phyloP scores from a whole-genome alignment of 2,888 invertebrate species.

The Atethmia centrago region DNA sequence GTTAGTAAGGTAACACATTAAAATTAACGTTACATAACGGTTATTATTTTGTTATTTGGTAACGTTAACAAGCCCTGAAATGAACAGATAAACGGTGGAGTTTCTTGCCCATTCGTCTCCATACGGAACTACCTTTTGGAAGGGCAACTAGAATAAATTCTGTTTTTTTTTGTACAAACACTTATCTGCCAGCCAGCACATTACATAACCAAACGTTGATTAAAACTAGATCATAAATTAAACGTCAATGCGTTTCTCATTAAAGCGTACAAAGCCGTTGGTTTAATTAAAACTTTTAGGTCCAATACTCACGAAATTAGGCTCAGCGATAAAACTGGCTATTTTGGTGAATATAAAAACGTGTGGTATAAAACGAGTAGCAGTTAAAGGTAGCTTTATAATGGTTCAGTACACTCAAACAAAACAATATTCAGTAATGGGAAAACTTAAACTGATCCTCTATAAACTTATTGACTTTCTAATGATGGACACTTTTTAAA shows the following conservation, averaged over 20 bases:
- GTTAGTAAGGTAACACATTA: too few relatives aligned
- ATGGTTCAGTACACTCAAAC: slow-evolving; percentile 15
- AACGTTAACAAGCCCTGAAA: too few relatives aligned
- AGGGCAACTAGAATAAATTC: too few relatives aligned
- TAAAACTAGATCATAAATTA: slow-evolving; percentile 43
- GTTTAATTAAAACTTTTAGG: slow-evolving; percentile 58
- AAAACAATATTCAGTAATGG: slow-evolving; percentile 26
- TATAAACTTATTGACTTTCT: background rate
- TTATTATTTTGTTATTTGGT: too few relatives aligned
- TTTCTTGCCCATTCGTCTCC: too few relatives aligned
- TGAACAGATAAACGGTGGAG: background rate
- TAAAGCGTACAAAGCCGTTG: slow-evolving; percentile 20
- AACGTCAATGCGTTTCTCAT: slow-evolving; percentile 45
- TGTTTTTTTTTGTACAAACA: too few relatives aligned
- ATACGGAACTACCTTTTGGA: too few relatives aligned
- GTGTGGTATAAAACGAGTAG: slow-evolving; percentile 21
- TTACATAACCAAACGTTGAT: slow-evolving; percentile 23
- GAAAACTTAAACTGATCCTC: background rate
- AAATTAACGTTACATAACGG: too few relatives aligned
- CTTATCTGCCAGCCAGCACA: too few relatives aligned
- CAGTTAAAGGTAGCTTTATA: slow-evolving; percentile 32
- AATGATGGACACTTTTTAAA: background rate
- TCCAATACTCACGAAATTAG: slow-evolving; percentile 45
- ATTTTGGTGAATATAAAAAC: slow-evolving; percentile 44
- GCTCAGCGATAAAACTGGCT: slow-evolving; percentile 31